These are phyloP conservation scores for Odontocerum albicorne DNA, from an alignment of 2,888 invertebrate species.

Conservation along the genomic window DNA sequence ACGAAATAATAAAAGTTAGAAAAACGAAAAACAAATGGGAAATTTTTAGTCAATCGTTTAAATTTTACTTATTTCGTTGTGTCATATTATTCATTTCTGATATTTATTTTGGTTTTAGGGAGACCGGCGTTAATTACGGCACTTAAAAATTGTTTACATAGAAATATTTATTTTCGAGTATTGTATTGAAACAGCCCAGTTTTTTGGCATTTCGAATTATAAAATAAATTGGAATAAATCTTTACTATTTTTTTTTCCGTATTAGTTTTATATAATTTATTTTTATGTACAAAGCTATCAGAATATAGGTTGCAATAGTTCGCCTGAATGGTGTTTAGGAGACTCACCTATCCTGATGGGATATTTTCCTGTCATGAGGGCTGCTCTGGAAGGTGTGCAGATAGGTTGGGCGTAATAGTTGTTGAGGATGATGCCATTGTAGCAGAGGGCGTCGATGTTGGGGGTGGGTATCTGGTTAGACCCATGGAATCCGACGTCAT, in stretches of 20 bases:
- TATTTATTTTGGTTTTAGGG: no score
- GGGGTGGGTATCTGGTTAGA: constrained; percentile 88
- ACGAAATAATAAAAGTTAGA: no score
- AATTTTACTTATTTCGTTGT: no score
- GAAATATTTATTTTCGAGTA: no score
- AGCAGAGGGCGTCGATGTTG: constrained; percentile 87
- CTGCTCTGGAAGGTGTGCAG: constrained; percentile 87
- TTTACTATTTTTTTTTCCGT: not conserved
- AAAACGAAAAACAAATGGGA: no score
- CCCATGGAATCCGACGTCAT: constrained; percentile 91
- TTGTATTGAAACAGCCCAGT: no score
- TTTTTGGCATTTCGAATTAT: not conserved
- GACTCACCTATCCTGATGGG: constrained; percentile 77
- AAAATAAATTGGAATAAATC: not conserved
- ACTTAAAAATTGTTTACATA: no score
- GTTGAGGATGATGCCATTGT: constrained; percentile 79
- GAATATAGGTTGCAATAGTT: no score
- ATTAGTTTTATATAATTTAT: not conserved
- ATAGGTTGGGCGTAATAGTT: constrained; percentile 87
- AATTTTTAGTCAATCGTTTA: no score
- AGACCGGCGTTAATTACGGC: no score
- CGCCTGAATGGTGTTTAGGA: not conserved
- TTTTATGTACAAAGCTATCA: not conserved
- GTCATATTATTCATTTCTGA: no score
- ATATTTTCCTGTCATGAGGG: constrained; percentile 89